Evolutionary conservation across 1,140 invertebrate species (phyloP), one percentile per base, ranked within the genome.

Genomic region (Bombus superbus): DNA sequence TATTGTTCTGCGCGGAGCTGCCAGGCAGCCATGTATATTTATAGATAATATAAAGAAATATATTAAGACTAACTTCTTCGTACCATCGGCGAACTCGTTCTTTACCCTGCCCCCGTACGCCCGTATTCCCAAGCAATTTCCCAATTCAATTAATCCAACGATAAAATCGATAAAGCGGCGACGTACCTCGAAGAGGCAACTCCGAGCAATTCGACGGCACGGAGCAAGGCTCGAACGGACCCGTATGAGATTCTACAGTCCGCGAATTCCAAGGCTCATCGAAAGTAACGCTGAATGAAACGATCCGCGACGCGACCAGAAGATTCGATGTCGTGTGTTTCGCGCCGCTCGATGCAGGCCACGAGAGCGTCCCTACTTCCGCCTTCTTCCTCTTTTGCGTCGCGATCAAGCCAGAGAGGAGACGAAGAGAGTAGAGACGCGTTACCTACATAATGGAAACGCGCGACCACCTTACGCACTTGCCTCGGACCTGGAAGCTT

Each of bases 361-460:
- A 94, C 71, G 90, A 73, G 92, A 93, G 86, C 90, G 62, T 8
- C 25, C 59, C 4, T 22, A 84, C 87, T 88, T 91, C 89, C 92
- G 90, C 86, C 89, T 93, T 83, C 40, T 71, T 69, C 68, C 47
- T 81, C 66, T 9, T 57, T 8, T 32, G 13, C 66, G 57, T 25
- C 22, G 38, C 25, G 28, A 11, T 28, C 5, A 13, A 71, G 38
- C 3, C 42, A 15, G 32, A 35, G 72, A 40, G 74, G 40, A 79
- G 78, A 71, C 53, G 74, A 81, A 71, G 89, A 81, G 88, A 88
- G 83, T 73, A 90, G 69, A 86, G 84, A 81, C 88, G 81, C 83
- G 64, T 94, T 91, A 93, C 92, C 92, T 93, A 94, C 92, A 94
- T 94, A 94, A 79, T 87, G 81, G 85, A 81, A 76, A 86, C 91